phyloP scores from a whole-genome alignment of 2,888 invertebrate genomes.

The Cynaeus angustus region DNA sequence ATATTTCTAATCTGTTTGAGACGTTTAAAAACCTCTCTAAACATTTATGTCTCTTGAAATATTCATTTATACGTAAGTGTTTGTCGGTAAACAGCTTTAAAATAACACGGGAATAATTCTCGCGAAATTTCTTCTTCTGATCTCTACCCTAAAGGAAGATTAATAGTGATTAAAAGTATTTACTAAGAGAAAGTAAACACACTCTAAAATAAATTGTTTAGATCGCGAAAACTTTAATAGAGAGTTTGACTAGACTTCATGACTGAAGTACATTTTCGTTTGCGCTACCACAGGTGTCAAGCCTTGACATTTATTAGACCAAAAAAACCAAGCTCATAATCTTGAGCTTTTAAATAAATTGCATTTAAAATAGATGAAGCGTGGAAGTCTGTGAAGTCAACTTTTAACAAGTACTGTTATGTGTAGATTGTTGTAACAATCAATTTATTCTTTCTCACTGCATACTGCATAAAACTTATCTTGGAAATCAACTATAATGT shows the following conservation, averaged over 20 bases:
- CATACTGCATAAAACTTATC: too few relatives aligned
- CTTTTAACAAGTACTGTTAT: too few relatives aligned
- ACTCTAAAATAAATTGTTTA: constrained; percentile 12
- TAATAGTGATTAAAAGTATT: constrained; percentile 23
- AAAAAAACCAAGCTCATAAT: neutral
- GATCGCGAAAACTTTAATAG: constrained; percentile 15
- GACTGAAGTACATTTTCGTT: constrained; percentile 21
- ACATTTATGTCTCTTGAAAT: constrained; percentile 22
- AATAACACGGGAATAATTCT: constrained; percentile 10
- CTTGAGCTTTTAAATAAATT: neutral
- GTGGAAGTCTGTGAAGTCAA: too few relatives aligned
- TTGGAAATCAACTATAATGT: too few relatives aligned
- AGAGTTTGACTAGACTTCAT: neutral
- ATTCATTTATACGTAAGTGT: constrained; percentile 11
- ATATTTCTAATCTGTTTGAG: too few relatives aligned
- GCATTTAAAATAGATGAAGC: too few relatives aligned
- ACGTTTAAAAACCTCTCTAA: neutral
- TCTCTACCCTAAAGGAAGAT: constrained; percentile 6
- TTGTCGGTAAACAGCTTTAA: constrained; percentile 12
- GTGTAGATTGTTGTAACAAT: too few relatives aligned
- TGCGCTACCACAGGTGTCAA: constrained; percentile 14
- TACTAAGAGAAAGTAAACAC: constrained; percentile 4
- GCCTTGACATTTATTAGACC: constrained; percentile 26
- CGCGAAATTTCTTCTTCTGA: constrained; percentile 1
- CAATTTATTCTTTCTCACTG: too few relatives aligned